Evolutionary conservation across 2,888 invertebrate species (phyloP).

Genomic region (Thyatira batis): DNA sequence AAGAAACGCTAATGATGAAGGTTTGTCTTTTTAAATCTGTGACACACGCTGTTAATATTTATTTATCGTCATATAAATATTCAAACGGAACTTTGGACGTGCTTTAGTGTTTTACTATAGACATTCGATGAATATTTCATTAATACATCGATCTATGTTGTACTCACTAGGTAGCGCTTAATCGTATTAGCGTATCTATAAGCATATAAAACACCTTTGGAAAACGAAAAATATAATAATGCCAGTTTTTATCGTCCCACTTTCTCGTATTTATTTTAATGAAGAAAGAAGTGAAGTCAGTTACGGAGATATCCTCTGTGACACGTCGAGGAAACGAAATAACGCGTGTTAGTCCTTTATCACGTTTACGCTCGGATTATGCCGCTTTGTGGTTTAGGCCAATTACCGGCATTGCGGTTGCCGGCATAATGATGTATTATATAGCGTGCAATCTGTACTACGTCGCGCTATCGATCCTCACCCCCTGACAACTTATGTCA

Average conservation of each 20-base stretch:
- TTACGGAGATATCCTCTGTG: not conserved
- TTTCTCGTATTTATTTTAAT: not conserved
- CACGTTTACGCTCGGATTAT: conserved; percentile 9
- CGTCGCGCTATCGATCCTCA: not conserved
- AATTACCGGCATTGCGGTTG: conserved; percentile 24
- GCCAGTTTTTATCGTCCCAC: not conserved
- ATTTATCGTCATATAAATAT: no score
- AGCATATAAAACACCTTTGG: not conserved
- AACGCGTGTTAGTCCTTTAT: not conserved
- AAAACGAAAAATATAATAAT: no score
- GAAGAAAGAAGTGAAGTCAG: no score
- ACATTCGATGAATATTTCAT: not conserved
- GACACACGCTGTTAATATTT: not conserved
- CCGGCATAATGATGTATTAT: conserved; percentile 19
- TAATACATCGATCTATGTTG: not conserved
- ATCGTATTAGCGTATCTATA: not conserved
- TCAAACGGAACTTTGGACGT: not conserved
- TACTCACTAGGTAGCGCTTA: not conserved
- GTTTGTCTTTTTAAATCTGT: no score
- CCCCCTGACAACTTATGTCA: not conserved
- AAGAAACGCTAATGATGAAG: not conserved
- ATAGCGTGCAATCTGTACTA: conserved; percentile 6
- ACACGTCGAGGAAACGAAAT: not conserved
- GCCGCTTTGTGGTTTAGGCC: conserved; percentile 14
- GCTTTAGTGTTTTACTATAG: not conserved